phyloP scores from a whole-genome alignment of 2,888 invertebrate species.

The Octodonta nipae region DNA sequence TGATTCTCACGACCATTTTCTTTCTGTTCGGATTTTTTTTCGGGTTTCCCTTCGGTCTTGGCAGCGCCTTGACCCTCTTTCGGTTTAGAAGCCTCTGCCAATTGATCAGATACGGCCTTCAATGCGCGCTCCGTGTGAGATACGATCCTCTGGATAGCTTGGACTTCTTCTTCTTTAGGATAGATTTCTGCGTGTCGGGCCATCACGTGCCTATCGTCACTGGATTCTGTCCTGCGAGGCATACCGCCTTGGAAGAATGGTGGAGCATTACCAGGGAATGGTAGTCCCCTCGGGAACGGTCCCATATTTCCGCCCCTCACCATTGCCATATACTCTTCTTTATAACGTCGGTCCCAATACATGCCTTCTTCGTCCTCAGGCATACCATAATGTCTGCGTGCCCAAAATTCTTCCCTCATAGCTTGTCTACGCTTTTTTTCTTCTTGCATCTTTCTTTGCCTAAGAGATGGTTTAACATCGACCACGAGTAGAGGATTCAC shows the following conservation, averaged over 20 bases:
- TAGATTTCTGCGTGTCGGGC: slow-evolving; percentile 88
- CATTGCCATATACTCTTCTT: slow-evolving; percentile 64
- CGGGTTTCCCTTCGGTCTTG: slow-evolving; percentile 34
- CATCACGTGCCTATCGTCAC: slow-evolving; percentile 90
- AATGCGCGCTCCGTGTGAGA: slow-evolving; percentile 86
- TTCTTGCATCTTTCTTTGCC: slow-evolving; percentile 71
- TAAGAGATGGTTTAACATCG: slow-evolving; percentile 86
- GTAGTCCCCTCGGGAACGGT: slow-evolving; percentile 37
- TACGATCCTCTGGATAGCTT: slow-evolving; percentile 81
- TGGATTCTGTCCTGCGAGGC: slow-evolving; percentile 75
- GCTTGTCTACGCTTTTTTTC: slow-evolving; percentile 68
- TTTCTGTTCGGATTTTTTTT: slow-evolving; percentile 30
- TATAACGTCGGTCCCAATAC: slow-evolving; percentile 75
- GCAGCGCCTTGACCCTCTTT: slow-evolving; percentile 20
- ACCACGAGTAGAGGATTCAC: slow-evolving; percentile 88
- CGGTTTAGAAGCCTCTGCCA: slow-evolving; percentile 47
- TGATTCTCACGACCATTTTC: slow-evolving; percentile 73
- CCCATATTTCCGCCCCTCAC: slow-evolving; percentile 51
- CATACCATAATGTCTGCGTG: slow-evolving; percentile 49
- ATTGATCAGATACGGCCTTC: slow-evolving; percentile 83
- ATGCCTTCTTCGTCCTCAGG: slow-evolving; percentile 63
- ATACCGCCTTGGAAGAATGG: slow-evolving; percentile 38
- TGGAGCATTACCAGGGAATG: slow-evolving; percentile 35
- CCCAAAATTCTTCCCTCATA: slow-evolving; percentile 54
- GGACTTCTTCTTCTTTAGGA: slow-evolving; percentile 79